Conservation (phyloP, 2,113 vertebrate genomes). For the Halcyon senegalensis region DNA sequence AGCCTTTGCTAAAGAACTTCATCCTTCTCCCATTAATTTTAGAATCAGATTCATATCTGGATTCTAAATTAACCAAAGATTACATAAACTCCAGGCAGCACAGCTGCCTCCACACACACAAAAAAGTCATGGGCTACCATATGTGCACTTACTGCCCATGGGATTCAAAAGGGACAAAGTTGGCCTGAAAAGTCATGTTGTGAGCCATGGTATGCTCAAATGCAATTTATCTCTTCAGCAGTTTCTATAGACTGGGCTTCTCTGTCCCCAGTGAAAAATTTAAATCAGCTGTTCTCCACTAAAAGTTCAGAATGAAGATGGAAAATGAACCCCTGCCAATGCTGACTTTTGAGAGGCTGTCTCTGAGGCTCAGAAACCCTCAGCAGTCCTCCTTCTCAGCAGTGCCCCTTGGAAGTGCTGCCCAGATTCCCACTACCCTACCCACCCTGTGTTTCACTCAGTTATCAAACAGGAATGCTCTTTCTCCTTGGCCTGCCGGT, state of each 20-base stretch:
- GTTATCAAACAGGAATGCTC: neutral
- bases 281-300: neutral
- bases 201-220: neutral
- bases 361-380: neutral
- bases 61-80: neutral
- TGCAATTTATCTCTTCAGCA: neutral
- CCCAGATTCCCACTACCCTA: neutral
- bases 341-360: neutral
- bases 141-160: neutral
- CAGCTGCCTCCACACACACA: neutral
- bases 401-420: neutral
- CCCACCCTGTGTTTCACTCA: fast-evolving
- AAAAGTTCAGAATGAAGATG: neutral
- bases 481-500: neutral
- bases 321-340: neutral
- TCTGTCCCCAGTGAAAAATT: neutral
- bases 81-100: neutral
- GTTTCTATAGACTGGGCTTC: neutral
- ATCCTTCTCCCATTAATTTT: neutral
- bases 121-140: neutral
- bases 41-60: neutral
- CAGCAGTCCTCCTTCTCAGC: neutral
- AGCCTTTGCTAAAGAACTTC: neutral
- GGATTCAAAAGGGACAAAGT: neutral
- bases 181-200: neutral